Base-by-base conservation (phyloP, 2,797 vertebrate species). In the Steatocranus sp. region DNA sequence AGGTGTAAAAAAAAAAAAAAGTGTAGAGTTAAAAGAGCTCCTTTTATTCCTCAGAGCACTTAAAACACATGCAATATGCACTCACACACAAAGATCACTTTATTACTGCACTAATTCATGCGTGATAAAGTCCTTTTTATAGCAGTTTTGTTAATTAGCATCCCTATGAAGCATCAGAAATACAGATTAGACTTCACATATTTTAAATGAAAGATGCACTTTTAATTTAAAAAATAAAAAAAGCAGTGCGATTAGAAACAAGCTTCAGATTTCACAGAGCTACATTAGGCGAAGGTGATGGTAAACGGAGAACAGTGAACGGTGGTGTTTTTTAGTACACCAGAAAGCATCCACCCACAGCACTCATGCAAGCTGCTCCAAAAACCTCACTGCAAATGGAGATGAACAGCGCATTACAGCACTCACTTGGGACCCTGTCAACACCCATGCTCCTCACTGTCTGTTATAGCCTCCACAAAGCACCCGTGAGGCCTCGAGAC, bases 371-470 rank as follows among this genome's bases (percentile, higher is more conserved):
- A 75, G 86, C 82, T 18, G 82, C 87, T 89, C 76, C 84, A 79
- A 86, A 92, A 90, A 58, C 48, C 77, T 34, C 54, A 90, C 83
- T 76, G 46, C 87, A 95, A 95, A 96, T 95, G 80, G 92, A 96
- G 94, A 95, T 84, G 91, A 92, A 94, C 93, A 95, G 93, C 86
- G 27, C 90, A 93, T 93, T 93, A 93, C 93, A 75, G 85, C 80
- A 53, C 89, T 93, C 93, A 95, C 94, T 90, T 87, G 88, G 91
- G 87, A 85, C 87, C 89, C 93, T 95, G 95, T 96, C 96, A 95
- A 92, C 94, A 94, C 91, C 88, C 88, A 94, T 95, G 90, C 92
- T 94, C 89, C 90, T 95, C 86, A 79, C 92, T 95, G 94, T 95
- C 94, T 93, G 91, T 92, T 93, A 91, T 54, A 89, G 81, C 85